Base-by-base conservation (phyloP, 2,797 vertebrate genomes). In the Phoebastria nigripes region DNA sequence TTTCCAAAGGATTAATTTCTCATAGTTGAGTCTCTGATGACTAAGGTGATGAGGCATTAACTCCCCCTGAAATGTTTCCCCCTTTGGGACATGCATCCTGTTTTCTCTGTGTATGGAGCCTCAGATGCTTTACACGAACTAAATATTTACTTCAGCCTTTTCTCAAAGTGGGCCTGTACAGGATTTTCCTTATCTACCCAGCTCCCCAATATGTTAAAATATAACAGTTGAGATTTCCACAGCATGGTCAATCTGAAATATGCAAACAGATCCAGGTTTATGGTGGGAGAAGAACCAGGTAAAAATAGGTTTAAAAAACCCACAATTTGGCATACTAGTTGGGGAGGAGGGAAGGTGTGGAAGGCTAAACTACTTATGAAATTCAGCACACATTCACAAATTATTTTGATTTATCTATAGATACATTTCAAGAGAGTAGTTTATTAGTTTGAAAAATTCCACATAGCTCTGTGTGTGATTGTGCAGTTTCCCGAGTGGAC, bases 381-480 rank as follows among this genome's bases (percentile, higher is more conserved):
- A 59, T 22, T 65, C 35, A 59, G 28, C 28, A 78, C 24, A 41
- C 8, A 13, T 3, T 58, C 18, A 62, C 11, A 82, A 69, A 72
- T 51, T 51, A 42, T 54, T 92, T 88, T 62, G 1, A 42, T 59
- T 65, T 51, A 29, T 56, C 28, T 76, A 14, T 8, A 74, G 29
- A 59, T 72, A 33, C 1, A n/a, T 62, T 89, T 85, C 24, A 76
- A 51, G 28, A 69, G 22, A 46, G 10, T 24, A 22, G 33, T 51
- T 33, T 37, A 66, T 51, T 51, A 11, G 42, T 44, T 33, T 82
- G 12, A 59, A 67, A 44, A 73, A 47, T 13, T 51, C 31, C 37
- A 49, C 0, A 0, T 10, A 56, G 8, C 18, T 65, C 26, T 51
- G 7, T 66, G 28, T 67, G 33, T 61, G 71, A 39, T 29, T 29